phyloP scores from a whole-genome alignment of 2,888 invertebrate species.

The Hermaeophaga mercurialis region DNA sequence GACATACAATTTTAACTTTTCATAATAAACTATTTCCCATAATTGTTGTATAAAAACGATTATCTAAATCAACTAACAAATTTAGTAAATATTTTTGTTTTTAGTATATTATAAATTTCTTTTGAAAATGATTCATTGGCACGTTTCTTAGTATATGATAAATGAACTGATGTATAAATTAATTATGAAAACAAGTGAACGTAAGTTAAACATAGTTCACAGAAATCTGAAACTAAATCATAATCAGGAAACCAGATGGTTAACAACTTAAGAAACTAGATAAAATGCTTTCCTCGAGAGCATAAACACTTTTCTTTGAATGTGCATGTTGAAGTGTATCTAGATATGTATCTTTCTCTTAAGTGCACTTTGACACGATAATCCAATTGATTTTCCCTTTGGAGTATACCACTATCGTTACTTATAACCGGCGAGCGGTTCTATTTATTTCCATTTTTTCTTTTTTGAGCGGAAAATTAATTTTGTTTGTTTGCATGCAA shows the following conservation, averaged over 20 bases:
- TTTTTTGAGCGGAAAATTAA: neutral
- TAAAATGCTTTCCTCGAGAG: slow-evolving; percentile 23
- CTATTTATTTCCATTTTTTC: slow-evolving; percentile 1
- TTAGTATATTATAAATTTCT: no score
- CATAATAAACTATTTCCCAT: no score
- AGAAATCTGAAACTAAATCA: neutral
- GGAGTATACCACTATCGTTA: slow-evolving; percentile 5
- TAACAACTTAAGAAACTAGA: slow-evolving; percentile 17
- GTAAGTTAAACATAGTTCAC: no score
- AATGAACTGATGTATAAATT: no score
- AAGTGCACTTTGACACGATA: slow-evolving; percentile 30
- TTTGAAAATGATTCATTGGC: no score
- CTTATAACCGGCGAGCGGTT: slow-evolving; percentile 1
- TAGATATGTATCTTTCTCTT: slow-evolving; percentile 30
- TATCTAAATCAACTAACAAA: no score
- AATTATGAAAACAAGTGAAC: no score
- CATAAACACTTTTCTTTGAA: slow-evolving; percentile 25
- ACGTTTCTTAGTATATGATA: no score
- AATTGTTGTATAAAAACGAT: no score
- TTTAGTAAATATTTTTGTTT: no score
- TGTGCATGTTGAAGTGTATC: slow-evolving; percentile 30
- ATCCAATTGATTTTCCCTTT: slow-evolving; percentile 27
- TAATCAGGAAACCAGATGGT: slow-evolving; percentile 13
- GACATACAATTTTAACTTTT: no score
- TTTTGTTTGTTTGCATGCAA: neutral